Base-by-base conservation (phyloP, 2,888 invertebrate genomes). In the Priocnemis perturbator region DNA sequence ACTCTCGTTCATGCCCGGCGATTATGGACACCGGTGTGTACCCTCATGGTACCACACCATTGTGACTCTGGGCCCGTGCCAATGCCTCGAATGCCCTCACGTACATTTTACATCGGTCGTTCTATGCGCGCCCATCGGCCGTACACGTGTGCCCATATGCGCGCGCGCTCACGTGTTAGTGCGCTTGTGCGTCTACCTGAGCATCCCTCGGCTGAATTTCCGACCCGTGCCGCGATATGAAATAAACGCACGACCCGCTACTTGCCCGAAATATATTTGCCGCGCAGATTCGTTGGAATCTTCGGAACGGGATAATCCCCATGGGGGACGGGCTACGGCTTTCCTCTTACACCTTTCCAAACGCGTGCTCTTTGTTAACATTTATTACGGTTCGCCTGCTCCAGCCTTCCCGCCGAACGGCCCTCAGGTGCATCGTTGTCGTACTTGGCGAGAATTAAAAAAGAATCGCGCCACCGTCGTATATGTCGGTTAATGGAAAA, bases 11-110 rank as follows among this genome's bases (percentile, higher is more conserved):
- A 53, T 21, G 53, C 15, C 15, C 15, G 15, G 15, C 58, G 58
- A 23, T 61, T 67, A 67, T 64, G 57, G 69, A 76, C 71, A 19
- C 50, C 50, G 50, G 74, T 74, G 74, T 74, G 76, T 69, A 58
- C 64, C 64, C 64, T 67, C 58, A 21, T 58, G 62, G 62, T 62
- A 44, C 20, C 17, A 20, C 53, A 55, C 64, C 44, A 68, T 68
- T 64, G 64, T 68, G 55, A 68, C 47, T 67, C 52, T 21, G 48
- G 37, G 48, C 68, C 37, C 68, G 64, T 68, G 68, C 64, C 68
- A 45, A 58, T 19, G 26, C 37, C 48, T 26, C 37, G 56, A 67
- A 67, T 61, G 53, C 58, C 60, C 17, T 14, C n/a, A 17, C 30
- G n/a, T 58, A 44, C 23, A 21, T 11, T 37, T 37, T 37, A 37